phyloP scores from a whole-genome alignment of 2,797 vertebrate genomes.

The Chelonia mydas region DNA sequence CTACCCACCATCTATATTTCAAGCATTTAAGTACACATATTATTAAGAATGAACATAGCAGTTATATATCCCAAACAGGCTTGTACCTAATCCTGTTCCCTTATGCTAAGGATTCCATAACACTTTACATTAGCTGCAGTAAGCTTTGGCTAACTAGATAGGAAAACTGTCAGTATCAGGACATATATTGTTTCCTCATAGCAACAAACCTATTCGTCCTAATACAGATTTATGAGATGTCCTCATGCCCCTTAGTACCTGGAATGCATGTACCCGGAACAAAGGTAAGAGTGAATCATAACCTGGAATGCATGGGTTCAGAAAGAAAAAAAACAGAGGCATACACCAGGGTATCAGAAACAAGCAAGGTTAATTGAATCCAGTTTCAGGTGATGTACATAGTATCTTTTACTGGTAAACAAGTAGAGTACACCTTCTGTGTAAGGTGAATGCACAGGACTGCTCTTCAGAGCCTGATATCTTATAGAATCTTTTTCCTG shows the following conservation, averaged over 20 bases:
- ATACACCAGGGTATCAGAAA: not conserved
- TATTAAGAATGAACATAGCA: not conserved
- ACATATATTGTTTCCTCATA: not conserved
- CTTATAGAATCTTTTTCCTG: not conserved
- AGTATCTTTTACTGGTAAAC: not conserved
- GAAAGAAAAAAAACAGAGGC: not conserved
- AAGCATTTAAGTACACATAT: not conserved
- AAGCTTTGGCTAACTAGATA: not conserved
- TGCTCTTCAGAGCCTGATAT: not conserved
- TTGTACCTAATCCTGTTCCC: not conserved
- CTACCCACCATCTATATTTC: not conserved
- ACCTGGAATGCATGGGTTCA: not conserved
- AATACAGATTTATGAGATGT: not conserved
- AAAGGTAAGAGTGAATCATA: not conserved
- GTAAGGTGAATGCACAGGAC: not conserved
- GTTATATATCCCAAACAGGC: not conserved
- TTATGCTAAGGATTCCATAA: not conserved
- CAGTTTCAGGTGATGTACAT: not conserved
- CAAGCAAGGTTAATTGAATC: not conserved
- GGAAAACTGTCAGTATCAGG: not conserved
- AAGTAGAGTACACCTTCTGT: not conserved
- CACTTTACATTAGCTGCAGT: not conserved
- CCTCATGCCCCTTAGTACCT: not conserved
- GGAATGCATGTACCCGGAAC: not conserved
- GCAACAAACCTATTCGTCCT: not conserved